Percentiles rank a stretch among this genome's conserved stretches.
These are phyloP conservation scores for Murina feae DNA, from an alignment of 2,113 vertebrate species.

Conservation along the genomic window DNA sequence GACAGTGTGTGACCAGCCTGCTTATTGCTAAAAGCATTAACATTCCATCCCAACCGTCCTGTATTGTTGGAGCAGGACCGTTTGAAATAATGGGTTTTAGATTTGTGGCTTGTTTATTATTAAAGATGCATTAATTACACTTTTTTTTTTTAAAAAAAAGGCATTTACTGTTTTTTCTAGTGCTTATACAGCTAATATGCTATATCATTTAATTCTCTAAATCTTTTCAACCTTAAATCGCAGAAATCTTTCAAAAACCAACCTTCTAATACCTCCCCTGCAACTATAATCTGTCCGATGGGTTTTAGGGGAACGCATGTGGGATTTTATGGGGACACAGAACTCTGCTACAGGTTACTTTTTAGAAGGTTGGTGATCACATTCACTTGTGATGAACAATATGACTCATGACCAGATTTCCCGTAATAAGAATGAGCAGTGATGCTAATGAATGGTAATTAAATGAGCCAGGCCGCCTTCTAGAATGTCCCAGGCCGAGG, in stretches of 20 bases:
- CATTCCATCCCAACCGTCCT: neutral
- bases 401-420: constrained; percentile 26
- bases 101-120: neutral
- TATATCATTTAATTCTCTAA: neutral
- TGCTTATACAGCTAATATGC: neutral
- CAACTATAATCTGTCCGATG: neutral
- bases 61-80: neutral
- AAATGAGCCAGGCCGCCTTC: neutral
- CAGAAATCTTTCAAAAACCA: neutral
- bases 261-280: neutral
- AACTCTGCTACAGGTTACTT: neutral
- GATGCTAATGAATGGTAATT: constrained; percentile 8
- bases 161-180: neutral
- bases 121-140: neutral
- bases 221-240: neutral
- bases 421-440: neutral
- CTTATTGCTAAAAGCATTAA: neutral
- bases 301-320: neutral
- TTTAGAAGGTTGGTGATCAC: constrained; percentile 30
- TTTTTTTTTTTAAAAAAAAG: neutral
- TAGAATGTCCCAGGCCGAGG: neutral
- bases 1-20: neutral
- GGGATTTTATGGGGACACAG: neutral
- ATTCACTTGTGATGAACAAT: constrained; percentile 34
- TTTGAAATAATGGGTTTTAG: neutral